Base-by-base conservation (phyloP, 1,140 invertebrate genomes). In the Drosophila tani region DNA sequence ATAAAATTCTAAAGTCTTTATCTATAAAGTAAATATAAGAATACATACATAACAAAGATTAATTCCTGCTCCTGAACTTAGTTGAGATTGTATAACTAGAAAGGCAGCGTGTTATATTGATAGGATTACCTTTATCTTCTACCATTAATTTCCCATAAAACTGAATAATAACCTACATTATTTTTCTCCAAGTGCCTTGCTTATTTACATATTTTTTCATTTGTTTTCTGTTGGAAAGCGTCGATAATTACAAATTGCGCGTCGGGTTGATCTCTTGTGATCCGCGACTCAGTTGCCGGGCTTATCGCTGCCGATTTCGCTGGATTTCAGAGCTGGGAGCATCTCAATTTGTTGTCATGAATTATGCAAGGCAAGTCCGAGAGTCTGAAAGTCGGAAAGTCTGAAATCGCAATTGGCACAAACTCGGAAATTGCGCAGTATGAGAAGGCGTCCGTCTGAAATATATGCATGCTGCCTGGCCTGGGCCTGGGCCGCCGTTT, bases 241-340 rank as follows among this genome's bases (percentile, higher is more conserved):
- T 85, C 82, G 46, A 83, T 80, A 86, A 77, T 77, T 79, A 65
- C 66, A 77, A 87, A 87, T 75, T 88, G 68, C 83, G 83, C 68
- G 64, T 74, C 79, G 49, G 46, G 35, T 41, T 76, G 45, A 66
- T 75, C 71, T 66, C 27, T 45, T n/a, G 47, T 83, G 81, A 83
- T 83, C 81, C 69, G 40, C 46, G 24, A 41, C 73, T 70, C 67
- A 70, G 73, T 57, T 63, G 53, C 53, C 35, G 19, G 67, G 19
- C 70, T 77, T 86, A 86, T 88, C 80, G 77, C 41, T 2, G 35
- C 15, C 19, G 63, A 56, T 51, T 67, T 38, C 35, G 68, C n/a
- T 47, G 29, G 57, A 35, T 47, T 46, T 32, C 27, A 29, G 19
- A 47, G 24, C 27, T 43, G 45, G 45, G 19, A 46, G 41, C 68